phyloP scores from a whole-genome alignment of 2,797 vertebrate genomes.

The Eospalax fontanierii region DNA sequence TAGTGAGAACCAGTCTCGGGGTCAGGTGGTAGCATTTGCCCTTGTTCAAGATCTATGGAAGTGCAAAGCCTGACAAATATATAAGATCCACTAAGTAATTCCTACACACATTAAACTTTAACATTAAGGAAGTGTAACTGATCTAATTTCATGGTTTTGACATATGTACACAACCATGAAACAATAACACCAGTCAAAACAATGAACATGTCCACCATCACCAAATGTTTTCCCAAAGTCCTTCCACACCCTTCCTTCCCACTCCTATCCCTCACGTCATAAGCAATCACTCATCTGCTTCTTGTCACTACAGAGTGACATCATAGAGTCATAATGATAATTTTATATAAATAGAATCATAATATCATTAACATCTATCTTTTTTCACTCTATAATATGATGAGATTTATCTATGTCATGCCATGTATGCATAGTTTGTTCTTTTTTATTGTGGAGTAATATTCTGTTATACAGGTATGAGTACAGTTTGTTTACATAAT shows the following conservation, averaged over 20 bases:
- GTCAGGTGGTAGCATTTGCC: neutral
- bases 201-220: neutral
- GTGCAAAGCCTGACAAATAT: no score
- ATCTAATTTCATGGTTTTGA: neutral
- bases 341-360: neutral
- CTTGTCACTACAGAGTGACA: neutral
- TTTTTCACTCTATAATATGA: neutral
- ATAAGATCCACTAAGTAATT: neutral
- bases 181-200: slow-evolving; percentile 7
- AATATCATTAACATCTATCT: neutral
- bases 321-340: neutral
- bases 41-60: neutral
- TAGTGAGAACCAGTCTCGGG: neutral
- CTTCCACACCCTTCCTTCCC: neutral
- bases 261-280: fast-evolving
- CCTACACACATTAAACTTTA: neutral
- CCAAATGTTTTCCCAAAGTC: neutral
- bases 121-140: neutral
- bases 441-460: neutral
- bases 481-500: neutral
- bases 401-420: neutral
- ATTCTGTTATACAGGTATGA: neutral
- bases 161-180: neutral
- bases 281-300: neutral
- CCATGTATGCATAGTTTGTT: neutral